Evolutionary conservation across 2,797 vertebrate species (phyloP).

Genomic region (Trichosurus vulpecula): DNA sequence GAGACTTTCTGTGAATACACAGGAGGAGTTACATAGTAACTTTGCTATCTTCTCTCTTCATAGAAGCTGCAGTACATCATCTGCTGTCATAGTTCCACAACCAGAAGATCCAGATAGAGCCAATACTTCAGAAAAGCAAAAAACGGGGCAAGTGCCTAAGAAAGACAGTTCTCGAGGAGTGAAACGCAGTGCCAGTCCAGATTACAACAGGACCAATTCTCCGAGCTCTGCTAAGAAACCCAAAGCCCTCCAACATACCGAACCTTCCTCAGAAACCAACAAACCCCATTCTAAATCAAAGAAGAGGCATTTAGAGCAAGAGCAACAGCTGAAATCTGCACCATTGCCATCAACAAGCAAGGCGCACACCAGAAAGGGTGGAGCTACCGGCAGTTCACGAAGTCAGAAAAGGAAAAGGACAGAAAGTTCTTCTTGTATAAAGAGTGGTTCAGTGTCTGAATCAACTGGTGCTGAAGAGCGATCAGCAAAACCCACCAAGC

Average conservation of each 20-base stretch:
- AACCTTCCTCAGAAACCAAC: conserved; percentile 88
- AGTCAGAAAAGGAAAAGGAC: conserved; percentile 98
- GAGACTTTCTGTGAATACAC: conserved; percentile 33
- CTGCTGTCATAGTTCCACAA: conserved; percentile 92
- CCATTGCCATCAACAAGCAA: conserved; percentile 92
- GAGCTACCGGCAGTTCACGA: conserved; percentile 90
- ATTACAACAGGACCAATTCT: conserved; percentile 94
- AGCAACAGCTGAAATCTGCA: conserved; percentile 87
- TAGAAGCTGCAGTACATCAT: conserved; percentile 95
- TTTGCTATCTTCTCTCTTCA: conserved; percentile 78
- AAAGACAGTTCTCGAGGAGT: conserved; percentile 93
- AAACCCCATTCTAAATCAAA: conserved; percentile 92
- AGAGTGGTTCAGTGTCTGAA: conserved; percentile 92
- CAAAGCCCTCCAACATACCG: conserved; percentile 91
- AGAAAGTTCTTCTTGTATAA: conserved; percentile 92
- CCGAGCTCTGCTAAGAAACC: conserved; percentile 96
- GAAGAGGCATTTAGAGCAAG: conserved; percentile 94
- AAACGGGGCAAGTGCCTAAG: conserved; percentile 93
- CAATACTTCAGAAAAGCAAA: conserved; percentile 93
- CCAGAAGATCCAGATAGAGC: conserved; percentile 94
- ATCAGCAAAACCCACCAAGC: conserved; percentile 99
- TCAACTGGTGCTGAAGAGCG: conserved; percentile 95
- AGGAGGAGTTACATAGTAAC: conserved; percentile 63
- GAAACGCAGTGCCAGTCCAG: conserved; percentile 96
- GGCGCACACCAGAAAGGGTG: conserved; percentile 94